Base-by-base conservation (phyloP, 2,113 vertebrate species). In the Manacus vitellinus region DNA sequence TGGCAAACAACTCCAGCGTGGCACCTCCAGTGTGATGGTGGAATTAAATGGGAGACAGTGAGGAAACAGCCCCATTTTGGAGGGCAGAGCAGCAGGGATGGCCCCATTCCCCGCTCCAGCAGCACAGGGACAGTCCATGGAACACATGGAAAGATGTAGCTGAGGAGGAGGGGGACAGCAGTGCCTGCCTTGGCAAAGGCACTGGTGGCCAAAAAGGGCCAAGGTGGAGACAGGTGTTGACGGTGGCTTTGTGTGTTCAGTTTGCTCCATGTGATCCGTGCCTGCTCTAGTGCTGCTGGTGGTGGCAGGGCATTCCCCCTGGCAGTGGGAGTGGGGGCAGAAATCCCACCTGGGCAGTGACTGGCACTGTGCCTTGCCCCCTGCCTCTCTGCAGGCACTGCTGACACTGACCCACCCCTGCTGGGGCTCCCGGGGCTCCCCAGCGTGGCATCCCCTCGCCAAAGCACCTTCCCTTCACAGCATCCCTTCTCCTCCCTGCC, bases 391-490 rank as follows among this genome's bases (percentile, higher is more conserved):
- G 68, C 23, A 30, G 74, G 74, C 14, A 2, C 51, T 8, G 39
- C 81, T 39, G 68, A n/a, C 47, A 52, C 43, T 4, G n/a, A 8
- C 15, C 51, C 0, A 0, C 1, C 1, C 0, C 24, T 5, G 23
- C 49, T 3, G 6, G 37, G 41, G 58, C 21, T 70, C 22, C 44
- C 0, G 1, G 35, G 44, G 46, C 68, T 70, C 35, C 68, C 2
- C 0, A 12, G 47, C 4, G 0, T 2, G 4, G 23, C 65, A n/a
- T 21, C 14, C 43, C 35, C 43, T n/a, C 4, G 0, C 35, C 59
- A 33, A 8, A 39, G 35, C 55, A 4, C 27, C 55, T 56, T 33
- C 15, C 41, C 46, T 20, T 19, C 19, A 1, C 41, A 58, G 7
- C 2, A 2, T 6, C 70, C 54, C 62, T 63, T 22, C 47, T 49